Conservation (phyloP, 2,113 vertebrate species). For the Thymallus thymallus region DNA sequence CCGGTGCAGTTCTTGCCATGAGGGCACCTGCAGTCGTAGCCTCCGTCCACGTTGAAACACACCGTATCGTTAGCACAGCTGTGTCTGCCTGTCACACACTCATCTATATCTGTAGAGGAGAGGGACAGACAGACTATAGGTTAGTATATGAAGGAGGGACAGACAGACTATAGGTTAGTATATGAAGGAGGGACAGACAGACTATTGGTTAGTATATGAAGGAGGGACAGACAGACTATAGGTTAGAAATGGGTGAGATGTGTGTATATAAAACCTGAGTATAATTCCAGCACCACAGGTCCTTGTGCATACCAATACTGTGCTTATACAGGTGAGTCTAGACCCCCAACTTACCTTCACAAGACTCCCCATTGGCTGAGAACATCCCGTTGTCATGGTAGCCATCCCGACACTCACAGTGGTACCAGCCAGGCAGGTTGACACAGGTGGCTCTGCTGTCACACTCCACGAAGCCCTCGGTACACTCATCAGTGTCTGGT, state of each 20-base stretch:
- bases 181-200: too few relatives aligned
- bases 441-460: slow-evolving; percentile 94
- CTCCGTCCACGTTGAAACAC: slow-evolving; percentile 98
- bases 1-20: slow-evolving; percentile 97
- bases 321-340: too few relatives aligned
- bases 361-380: slow-evolving; percentile 90
- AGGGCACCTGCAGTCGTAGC: slow-evolving; percentile 97
- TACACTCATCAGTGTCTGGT: slow-evolving; percentile 95
- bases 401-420: slow-evolving; percentile 96
- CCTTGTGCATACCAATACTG: too few relatives aligned
- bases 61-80: slow-evolving; percentile 96
- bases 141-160: too few relatives aligned
- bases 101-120: slow-evolving; percentile 86
- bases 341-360: slow-evolving; percentile 83
- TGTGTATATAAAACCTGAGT: too few relatives aligned
- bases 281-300: too few relatives aligned
- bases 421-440: slow-evolving; percentile 98
- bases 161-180: too few relatives aligned
- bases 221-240: too few relatives aligned
- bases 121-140: too few relatives aligned
- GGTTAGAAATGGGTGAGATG: too few relatives aligned
- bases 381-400: slow-evolving; percentile 99
- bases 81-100: slow-evolving; percentile 91
- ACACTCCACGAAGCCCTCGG: slow-evolving; percentile 92
- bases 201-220: too few relatives aligned